Base-by-base conservation (phyloP, 2,113 vertebrate species). In the Dicaeum eximium region DNA sequence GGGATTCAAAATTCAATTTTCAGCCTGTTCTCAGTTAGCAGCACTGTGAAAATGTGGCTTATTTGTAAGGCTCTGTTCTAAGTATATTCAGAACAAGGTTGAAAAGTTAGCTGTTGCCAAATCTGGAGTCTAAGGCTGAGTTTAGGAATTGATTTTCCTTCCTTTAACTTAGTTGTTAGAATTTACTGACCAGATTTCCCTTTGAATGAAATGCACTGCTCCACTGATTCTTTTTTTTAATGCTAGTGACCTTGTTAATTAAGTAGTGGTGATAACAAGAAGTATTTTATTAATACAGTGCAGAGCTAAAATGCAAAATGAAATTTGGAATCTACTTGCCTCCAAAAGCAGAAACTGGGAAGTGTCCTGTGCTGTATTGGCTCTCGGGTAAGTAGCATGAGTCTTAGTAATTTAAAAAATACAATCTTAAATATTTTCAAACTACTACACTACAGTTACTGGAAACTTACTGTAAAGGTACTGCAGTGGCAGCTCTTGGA, bases 251-350 rank as follows among this genome's bases (percentile, higher is more conserved):
- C 22, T 40, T 82, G 30, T 79, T 92, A 48, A 57, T 77, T 60
- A 83, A 44, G 8, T 38, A 64, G 21, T 53, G 28, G 7, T 86
- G n/a, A 57, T 91, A 92, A 93, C 69, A 61, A 85, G 65, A 25
- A 81, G 2, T 78, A 33, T 96, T 89, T 95, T 96, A 15, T 95
- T 95, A 37, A 51, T 94, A 56, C 92, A 99, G 99, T 97, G 69
- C 96, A 24, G 99, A 99, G 92, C 97, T 99, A 70, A 99, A 98
- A 89, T 99, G 99, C 97, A 99, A 98, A 97, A 99, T 99, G 99
- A 99, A 98, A 96, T 99, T 99, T 97, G 99, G 98, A 22, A 96
- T 99, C 95, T 99, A 98, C 97, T 98, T 99, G 79, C 99, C 99
- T 57, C 98, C 99, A 33, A 99, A 99, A 91, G 98, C 99, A 15